These are phyloP conservation scores for Phyllopteryx taeniolatus DNA, from an alignment of 2,113 vertebrate genomes.

Conservation along the genomic window DNA sequence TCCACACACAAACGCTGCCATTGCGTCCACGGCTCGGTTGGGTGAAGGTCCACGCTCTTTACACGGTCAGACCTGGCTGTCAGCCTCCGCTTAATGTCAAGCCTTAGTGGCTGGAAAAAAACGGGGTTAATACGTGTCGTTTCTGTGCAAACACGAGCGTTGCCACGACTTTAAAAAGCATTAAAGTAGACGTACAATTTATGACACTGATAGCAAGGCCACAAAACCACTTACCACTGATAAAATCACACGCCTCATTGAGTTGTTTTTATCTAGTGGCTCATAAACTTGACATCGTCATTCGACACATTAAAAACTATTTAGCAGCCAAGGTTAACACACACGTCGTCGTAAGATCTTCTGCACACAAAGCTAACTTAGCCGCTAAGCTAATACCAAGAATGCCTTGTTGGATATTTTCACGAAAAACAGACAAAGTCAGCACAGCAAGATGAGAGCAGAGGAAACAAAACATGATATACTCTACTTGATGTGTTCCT, in stretches of 20 bases:
- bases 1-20: constrained; percentile 98
- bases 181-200: background rate
- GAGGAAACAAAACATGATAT: background rate
- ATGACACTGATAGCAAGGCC: background rate
- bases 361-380: constrained; percentile 44
- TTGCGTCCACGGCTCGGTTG: constrained; percentile 99
- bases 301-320: background rate
- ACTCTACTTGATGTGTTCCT: background rate
- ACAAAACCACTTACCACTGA: constrained; percentile 13
- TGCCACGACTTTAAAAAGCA: background rate
- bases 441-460: too few relatives aligned
- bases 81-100: constrained; percentile 95
- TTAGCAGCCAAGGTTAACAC: background rate
- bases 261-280: too few relatives aligned
- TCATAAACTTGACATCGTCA: background rate
- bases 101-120: constrained; percentile 91
- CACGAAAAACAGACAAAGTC: background rate
- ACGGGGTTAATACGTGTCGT: background rate
- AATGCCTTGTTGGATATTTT: constrained; percentile 17
- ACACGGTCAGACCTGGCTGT: constrained; percentile 95
- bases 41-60: too few relatives aligned
- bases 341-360: background rate
- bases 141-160: background rate
- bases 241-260: background rate
- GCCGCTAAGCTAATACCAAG: constrained; percentile 37